Evolutionary conservation across 1,140 invertebrate species (phyloP).

Genomic region (Leptonema lineaticorne): DNA sequence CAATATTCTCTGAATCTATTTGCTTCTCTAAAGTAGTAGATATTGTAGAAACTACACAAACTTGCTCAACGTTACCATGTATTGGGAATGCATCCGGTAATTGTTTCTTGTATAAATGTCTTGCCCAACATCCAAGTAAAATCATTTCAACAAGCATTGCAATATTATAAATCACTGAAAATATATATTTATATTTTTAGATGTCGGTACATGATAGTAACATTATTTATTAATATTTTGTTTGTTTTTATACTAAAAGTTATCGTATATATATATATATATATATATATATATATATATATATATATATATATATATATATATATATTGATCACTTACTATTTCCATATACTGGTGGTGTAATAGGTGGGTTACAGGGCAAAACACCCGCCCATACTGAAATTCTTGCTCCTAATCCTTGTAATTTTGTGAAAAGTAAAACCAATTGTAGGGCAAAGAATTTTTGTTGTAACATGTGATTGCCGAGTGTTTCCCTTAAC

Average conservation of each 20-base stretch:
- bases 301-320: neutral
- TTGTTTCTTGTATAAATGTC: constrained; percentile 56
- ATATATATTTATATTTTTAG: constrained; percentile 28
- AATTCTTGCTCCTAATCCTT: constrained; percentile 53
- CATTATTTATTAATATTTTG: neutral
- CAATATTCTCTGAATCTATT: neutral
- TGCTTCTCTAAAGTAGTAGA: constrained; percentile 13
- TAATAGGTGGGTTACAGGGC: constrained; percentile 54
- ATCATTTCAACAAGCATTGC: constrained; percentile 64
- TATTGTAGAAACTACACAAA: constrained; percentile 35
- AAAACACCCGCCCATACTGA: constrained; percentile 51
- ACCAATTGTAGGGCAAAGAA: constrained; percentile 58
- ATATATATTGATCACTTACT: constrained; percentile 44
- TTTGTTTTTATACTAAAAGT: too few relatives aligned
- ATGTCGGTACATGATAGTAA: too few relatives aligned
- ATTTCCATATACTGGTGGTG: constrained; percentile 50
- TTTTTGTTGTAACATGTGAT: constrained; percentile 50
- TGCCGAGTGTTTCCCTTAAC: constrained; percentile 50
- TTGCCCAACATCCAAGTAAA: constrained; percentile 57
- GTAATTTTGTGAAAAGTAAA: constrained; percentile 58
- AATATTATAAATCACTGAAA: constrained; percentile 62
- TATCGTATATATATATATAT: too few relatives aligned
- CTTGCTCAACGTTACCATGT: constrained; percentile 43
- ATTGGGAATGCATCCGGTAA: constrained; percentile 46
- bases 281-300: neutral